Percentiles rank a stretch among this genome's conserved stretches.
These are phyloP conservation scores for Cisticola juncidis DNA, from an alignment of 2,113 vertebrate genomes.

Conservation along the genomic window DNA sequence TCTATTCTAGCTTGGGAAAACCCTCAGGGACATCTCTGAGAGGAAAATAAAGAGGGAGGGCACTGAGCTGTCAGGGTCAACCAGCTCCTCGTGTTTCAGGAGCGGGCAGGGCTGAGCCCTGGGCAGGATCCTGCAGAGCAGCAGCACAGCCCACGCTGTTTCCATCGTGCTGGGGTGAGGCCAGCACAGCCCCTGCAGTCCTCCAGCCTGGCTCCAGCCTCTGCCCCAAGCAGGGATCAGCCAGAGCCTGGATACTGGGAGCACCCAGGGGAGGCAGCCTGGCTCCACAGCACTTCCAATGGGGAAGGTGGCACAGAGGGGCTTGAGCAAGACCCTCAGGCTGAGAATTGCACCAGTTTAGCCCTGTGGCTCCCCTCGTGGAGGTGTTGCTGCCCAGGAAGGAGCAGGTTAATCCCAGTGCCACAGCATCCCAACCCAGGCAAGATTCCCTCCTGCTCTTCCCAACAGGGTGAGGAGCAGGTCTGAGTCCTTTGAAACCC, in stretches of 20 bases:
- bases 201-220: not conserved
- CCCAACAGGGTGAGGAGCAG: not conserved
- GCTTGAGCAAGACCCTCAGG: not conserved
- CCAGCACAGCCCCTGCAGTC: not conserved
- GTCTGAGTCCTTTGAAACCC: not conserved
- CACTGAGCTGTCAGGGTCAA: not conserved
- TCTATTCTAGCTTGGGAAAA: conserved; percentile 26
- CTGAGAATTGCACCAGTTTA: not conserved
- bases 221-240: not conserved
- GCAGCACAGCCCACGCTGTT: not conserved
- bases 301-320: not conserved
- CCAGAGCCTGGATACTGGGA: not conserved
- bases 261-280: not conserved
- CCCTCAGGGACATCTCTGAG: not conserved
- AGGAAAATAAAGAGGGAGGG: not conserved
- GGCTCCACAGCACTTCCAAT: not conserved
- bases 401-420: not conserved
- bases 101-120: not conserved
- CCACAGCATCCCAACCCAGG: not conserved
- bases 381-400: not conserved
- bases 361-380: accelerated
- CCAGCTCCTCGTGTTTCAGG: not conserved
- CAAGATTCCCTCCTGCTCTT: not conserved
- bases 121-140: not conserved
- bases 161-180: not conserved